Base-by-base conservation (phyloP, 2,113 vertebrate genomes). In the Catagonus wagneri region DNA sequence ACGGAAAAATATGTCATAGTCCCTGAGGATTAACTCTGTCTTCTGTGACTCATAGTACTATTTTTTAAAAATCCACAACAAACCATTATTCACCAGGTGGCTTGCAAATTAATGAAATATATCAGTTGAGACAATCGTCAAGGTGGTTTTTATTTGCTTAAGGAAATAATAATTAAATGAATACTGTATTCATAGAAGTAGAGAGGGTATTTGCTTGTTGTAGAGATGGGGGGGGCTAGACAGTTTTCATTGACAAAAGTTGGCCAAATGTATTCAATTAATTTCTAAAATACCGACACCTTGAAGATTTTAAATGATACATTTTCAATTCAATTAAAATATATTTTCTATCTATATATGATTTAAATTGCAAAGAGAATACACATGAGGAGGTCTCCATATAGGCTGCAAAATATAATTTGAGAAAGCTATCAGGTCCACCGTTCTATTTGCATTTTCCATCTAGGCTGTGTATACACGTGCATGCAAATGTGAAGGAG, bases 1-100 rank as follows among this genome's bases (percentile, higher is more conserved):
- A 96, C 61, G 84, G 95, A 95, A 98, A 98, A 98, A 98, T 93
- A 36, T 94, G 79, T 89, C 96, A 58, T 65, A 13, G n/a, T 97
- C 95, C 83, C 93, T 58, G 27, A 89, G 95, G 96, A 95, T 78
- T 90, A 92, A 50, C 83, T 39, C 32, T 90, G 89, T 66, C 96
- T 96, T 97, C 95, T 95, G 72, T 97, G 96, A 95, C 94, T 89
- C 93, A 23, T 87, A 78, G 19, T 87, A 90, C 34, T 95, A 91
- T 97, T 97, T 98, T 96, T 27, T 9, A 2, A 93, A 90, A 92
- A 92, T 81, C 54, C 68, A 61, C 81, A 93, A 6, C 3, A 23
- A 93, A 58, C 50, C 5, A 3, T 90, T 96, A 91, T 65, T 96
- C 90, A 79, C 1, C 12, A 87, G 44, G 52, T 93, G 89, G 25